phyloP scores from a whole-genome alignment of 2,888 invertebrate genomes.

The Amblyjoppa fuscipennis region DNA sequence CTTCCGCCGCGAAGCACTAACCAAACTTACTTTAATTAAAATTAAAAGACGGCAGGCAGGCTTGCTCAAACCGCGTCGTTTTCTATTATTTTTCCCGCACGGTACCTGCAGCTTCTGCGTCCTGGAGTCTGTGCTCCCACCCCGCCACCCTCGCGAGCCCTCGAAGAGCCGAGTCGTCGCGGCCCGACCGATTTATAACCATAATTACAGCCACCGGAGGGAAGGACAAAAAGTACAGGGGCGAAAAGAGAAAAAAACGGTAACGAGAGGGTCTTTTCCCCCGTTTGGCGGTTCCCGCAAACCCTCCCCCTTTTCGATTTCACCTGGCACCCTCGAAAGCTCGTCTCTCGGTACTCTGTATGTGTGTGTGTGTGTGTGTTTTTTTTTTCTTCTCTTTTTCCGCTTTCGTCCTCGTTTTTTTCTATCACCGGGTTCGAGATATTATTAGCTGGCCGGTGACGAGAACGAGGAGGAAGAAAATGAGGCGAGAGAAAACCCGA shows the following conservation, averaged over 20 bases:
- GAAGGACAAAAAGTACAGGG: neutral
- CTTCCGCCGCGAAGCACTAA: slow-evolving; percentile 21
- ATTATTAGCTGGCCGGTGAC: slow-evolving; percentile 77
- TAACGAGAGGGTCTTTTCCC: slow-evolving; percentile 40
- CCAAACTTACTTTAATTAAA: slow-evolving; percentile 83
- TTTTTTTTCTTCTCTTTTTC: slow-evolving; percentile 1
- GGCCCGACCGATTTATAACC: slow-evolving; percentile 82
- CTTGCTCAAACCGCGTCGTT: slow-evolving; percentile 73
- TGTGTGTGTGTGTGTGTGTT: neutral
- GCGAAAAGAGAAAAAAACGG: neutral
- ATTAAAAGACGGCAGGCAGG: slow-evolving; percentile 81
- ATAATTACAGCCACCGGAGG: slow-evolving; percentile 77
- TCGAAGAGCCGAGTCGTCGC: slow-evolving; percentile 66
- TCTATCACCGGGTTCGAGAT: slow-evolving; percentile 69
- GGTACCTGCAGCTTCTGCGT: slow-evolving; percentile 48
- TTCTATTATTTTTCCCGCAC: slow-evolving; percentile 70
- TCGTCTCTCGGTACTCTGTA: slow-evolving; percentile 23
- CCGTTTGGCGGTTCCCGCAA: slow-evolving; percentile 65
- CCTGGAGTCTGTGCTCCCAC: slow-evolving; percentile 44
- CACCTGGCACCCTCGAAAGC: slow-evolving; percentile 73
- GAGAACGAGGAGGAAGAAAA: slow-evolving; percentile 75
- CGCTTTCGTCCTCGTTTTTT: neutral
- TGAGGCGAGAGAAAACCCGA: slow-evolving; percentile 63
- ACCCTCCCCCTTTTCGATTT: slow-evolving; percentile 65
- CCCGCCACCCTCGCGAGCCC: slow-evolving; percentile 26